Evolutionary conservation across 2,797 vertebrate genomes (phyloP).

Genomic region (Sebastes elongatus): DNA sequence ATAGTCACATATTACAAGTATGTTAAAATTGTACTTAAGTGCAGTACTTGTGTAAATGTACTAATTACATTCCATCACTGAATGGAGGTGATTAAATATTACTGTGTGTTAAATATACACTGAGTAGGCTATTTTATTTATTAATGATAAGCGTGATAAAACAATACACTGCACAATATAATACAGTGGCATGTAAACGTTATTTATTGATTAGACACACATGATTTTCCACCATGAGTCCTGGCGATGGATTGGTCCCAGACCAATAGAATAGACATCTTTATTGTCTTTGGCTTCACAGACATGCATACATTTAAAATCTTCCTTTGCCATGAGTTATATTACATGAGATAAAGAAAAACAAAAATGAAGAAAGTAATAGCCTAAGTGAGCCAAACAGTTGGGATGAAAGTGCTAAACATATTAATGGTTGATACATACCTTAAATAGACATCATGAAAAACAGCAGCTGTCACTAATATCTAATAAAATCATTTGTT

Average conservation of each 20-base stretch:
- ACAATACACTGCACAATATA: background rate
- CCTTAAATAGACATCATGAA: background rate
- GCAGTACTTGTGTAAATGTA: background rate
- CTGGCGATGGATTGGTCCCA: background rate
- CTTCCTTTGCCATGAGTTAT: background rate
- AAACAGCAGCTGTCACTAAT: background rate
- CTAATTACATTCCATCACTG: background rate
- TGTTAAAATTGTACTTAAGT: background rate
- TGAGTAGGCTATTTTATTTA: no score
- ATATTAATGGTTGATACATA: background rate
- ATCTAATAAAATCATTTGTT: no score
- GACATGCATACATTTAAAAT: no score
- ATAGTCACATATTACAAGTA: background rate
- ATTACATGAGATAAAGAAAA: no score
- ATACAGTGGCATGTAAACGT: background rate
- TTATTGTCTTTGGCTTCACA: background rate
- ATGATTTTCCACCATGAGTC: background rate
- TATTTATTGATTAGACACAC: background rate
- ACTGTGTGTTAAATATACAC: background rate
- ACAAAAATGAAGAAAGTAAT: background rate
- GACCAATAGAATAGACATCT: no score
- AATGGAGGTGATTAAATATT: background rate
- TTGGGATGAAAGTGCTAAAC: background rate
- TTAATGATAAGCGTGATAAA: background rate
- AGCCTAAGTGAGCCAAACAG: background rate